phyloP scores from a whole-genome alignment of 2,797 vertebrate species.

The Helostoma temminkii region DNA sequence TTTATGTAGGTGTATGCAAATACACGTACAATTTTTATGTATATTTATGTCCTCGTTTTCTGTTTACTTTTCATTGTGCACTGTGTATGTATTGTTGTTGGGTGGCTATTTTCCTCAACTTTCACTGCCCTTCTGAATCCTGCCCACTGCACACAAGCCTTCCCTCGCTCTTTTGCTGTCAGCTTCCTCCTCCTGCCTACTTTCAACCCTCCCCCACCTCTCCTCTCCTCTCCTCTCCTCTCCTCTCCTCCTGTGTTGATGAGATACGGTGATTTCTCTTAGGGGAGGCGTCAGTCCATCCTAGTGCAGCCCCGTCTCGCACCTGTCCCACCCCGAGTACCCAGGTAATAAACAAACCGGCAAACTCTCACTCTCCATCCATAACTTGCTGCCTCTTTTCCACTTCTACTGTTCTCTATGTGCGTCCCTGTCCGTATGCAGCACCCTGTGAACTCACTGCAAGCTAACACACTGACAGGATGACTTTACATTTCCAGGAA shows the following conservation, averaged over 20 bases:
- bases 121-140: conserved; percentile 49
- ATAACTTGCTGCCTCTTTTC: conserved; percentile 74
- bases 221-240: conserved; percentile 52
- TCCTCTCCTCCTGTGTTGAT: conserved; percentile 83
- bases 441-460: conserved; percentile 61
- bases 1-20: conserved; percentile 43
- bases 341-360: conserved; percentile 86
- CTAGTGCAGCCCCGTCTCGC: conserved; percentile 90
- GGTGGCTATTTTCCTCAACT: conserved; percentile 52
- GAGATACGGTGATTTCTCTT: conserved; percentile 92
- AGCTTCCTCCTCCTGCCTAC: conserved; percentile 38
- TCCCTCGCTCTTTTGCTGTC: conserved; percentile 40
- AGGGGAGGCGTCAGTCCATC: conserved; percentile 91
- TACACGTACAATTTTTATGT: conserved; percentile 54
- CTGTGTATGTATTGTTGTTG: conserved; percentile 61
- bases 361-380: conserved; percentile 79
- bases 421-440: conserved; percentile 72
- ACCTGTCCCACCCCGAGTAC: conserved; percentile 86
- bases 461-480: conserved; percentile 52
- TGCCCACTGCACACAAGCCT: conserved; percentile 46
- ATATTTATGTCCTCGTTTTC: conserved; percentile 58
- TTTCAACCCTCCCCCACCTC: conserved; percentile 25
- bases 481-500: conserved; percentile 16
- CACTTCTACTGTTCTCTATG: conserved; percentile 73
- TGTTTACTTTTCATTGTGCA: conserved; percentile 54